A percentile compares a stretch with the other conserved stretches of the same genome.
Conservation (phyloP, 2,797 vertebrate species). For the Hippoglossus hippoglossus region DNA sequence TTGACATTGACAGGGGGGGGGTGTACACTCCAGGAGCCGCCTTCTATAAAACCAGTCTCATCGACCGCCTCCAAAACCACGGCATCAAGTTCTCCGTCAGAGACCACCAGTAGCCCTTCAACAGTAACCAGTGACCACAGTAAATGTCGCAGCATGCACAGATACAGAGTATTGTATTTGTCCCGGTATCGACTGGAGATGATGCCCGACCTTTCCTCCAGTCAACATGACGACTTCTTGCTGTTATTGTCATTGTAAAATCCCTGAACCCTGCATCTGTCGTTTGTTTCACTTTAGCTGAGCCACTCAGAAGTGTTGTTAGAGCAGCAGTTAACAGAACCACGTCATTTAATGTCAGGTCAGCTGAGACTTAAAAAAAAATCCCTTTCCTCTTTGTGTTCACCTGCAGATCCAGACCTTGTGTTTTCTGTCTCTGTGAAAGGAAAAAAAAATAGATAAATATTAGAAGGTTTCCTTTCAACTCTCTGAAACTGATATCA, state of each 20-base stretch:
- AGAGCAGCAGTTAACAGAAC: neutral
- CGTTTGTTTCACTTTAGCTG: neutral
- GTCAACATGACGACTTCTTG: no score
- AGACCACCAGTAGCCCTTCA: constrained; percentile 52
- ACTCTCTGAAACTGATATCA: no score
- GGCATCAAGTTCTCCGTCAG: constrained; percentile 88
- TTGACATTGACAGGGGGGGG: constrained; percentile 82
- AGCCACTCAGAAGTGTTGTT: neutral
- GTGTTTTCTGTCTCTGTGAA: no score
- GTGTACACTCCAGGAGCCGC: constrained; percentile 90
- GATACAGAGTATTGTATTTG: neutral
- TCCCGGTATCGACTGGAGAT: neutral
- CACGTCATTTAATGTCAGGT: neutral
- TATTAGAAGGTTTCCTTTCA: no score
- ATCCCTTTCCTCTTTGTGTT: neutral
- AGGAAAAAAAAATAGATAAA: no score
- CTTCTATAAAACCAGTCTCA: constrained; percentile 88
- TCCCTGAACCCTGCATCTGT: neutral
- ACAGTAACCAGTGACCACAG: neutral
- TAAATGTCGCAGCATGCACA: neutral
- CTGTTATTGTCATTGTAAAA: neutral
- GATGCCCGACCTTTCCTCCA: neutral
- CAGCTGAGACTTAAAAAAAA: neutral
- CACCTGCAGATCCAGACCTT: neutral
- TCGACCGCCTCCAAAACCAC: constrained; percentile 85